Base-by-base conservation (phyloP, 2,113 vertebrate genomes). In the Heterocephalus glaber region DNA sequence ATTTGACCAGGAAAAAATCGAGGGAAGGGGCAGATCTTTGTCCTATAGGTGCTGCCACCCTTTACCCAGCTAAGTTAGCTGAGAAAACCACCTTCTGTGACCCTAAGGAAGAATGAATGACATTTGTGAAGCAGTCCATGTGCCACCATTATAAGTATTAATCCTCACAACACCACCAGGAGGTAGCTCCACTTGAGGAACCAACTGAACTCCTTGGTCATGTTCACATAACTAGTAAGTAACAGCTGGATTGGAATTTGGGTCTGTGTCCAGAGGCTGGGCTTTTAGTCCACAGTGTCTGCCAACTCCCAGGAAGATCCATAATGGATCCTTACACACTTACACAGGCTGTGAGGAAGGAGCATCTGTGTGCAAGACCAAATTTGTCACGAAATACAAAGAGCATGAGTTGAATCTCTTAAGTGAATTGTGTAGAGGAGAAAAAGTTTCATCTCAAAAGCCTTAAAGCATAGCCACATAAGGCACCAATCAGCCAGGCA, bases 341-440 rank as follows among this genome's bases (percentile, higher is more conserved):
- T 81, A 11, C 5, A 11, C 1, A 61, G 63, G 33, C 38, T n/a
- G 24, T 58, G 17, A 85, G 33, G n/a, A 35, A 49, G 47, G 47
- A 49, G 49, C 52, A 58, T 72, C 83, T 65, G 22, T 38, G 19
- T 72, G 28, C 35, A 79, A 86, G 38, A 84, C 30, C 0, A 0
- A 81, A 44, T 41, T 60, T 26, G 16, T 76, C 11, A 54, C 2
- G 19, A 94, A 97, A 88, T 83, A 92, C 87, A 92, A 91, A 56
- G 60, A 90, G n/a, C 26, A 47, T 33, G 58, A 84, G 65, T 72
- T 80, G 58, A 81, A 49, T n/a, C 14, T 33, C 7, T 20, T 28
- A 76, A n/a, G 35, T 60, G 35, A 81, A 70, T 87, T 61, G 24
- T 0, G 0, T 4, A 3, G 54, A 52, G 44, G 12, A 52, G 54